Base-by-base conservation (phyloP, 2,888 invertebrate species). In the Eupithecia vulgata region DNA sequence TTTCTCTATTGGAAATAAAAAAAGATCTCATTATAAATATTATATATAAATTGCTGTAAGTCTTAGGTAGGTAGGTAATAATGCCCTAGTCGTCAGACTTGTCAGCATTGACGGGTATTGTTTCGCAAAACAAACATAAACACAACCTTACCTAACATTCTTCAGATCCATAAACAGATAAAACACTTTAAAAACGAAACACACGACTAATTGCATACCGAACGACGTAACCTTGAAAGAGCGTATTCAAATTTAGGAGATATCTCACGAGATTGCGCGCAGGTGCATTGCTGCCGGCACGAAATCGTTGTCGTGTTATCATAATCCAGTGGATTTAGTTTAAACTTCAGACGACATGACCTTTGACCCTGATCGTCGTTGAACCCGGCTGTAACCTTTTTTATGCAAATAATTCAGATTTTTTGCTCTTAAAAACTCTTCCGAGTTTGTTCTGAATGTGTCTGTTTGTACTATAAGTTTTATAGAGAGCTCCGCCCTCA, bases 241-340 rank as follows among this genome's bases (percentile, higher is more conserved):
- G 68, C 75, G 75, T 73, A 75, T 75, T 75, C 75, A 70, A 75
- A 73, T 72, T 75, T 30, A 35, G 72, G 70, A 75, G 75, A 75
- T 75, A 75, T 75, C 72, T 52, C 72, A 72, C 72, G 75, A 72
- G 72, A 72, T 72, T 66, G 64, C 12, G 72, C 72, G 70, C 75
- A 75, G 75, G 72, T 72, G 75, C 70, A 72, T 61, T 45, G 59
- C n/a, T 70, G 72, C 66, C 59, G 70, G 35, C 72, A 75, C 72
- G 70, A 72, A 62, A 67, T 45, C 67, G 62, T 57, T 35, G 62
- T n/a, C 34, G 4, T 64, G 35, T 64, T 70, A 70, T 72, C 70
- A 67, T 67, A 68, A 67, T 30, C n/a, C 48, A 70, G 42, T 72
- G 67, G 64, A 21, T 21, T n/a, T 21, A 21, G n/a, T 62, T 66